These are phyloP conservation scores for Neodontobutis hainanensis DNA, from an alignment of 2,113 vertebrate genomes.

Conservation along the genomic window DNA sequence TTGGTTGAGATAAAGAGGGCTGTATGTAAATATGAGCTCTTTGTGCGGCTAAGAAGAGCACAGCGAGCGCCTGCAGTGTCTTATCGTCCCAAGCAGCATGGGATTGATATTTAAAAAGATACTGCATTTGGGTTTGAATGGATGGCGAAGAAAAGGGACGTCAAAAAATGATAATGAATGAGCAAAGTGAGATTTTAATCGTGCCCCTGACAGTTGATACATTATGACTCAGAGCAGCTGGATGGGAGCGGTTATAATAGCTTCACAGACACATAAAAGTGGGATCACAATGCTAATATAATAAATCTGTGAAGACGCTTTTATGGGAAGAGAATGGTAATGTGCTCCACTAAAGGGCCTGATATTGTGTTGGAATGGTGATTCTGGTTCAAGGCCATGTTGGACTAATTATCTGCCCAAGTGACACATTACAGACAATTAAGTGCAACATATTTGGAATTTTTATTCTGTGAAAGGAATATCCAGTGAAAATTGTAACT, in stretches of 20 bases:
- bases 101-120: slow-evolving; percentile 56
- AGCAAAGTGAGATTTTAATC: slow-evolving; percentile 6
- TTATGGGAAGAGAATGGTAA: slow-evolving; percentile 8
- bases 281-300: slow-evolving; percentile 9
- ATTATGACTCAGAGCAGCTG: slow-evolving; percentile 5
- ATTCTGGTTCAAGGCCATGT: slow-evolving; percentile 5
- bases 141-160: slow-evolving; percentile 5
- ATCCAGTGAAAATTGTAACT: neutral
- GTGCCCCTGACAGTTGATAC: neutral
- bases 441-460: slow-evolving; percentile 3
- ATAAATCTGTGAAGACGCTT: slow-evolving; percentile 6
- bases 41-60: slow-evolving; percentile 47
- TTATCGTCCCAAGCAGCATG: slow-evolving; percentile 53
- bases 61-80: slow-evolving; percentile 41
- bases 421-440: neutral
- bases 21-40: slow-evolving; percentile 67
- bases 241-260: slow-evolving; percentile 1
- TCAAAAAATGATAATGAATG: slow-evolving; percentile 13
- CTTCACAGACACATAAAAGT: neutral
- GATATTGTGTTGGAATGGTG: too few species aligned
- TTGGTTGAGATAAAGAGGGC: slow-evolving; percentile 57
- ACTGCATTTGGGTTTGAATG: slow-evolving; percentile 27
- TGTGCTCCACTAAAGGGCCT: neutral
- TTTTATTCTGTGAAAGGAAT: neutral
- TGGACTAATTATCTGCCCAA: neutral